Evolutionary conservation across 2,113 vertebrate species (phyloP).

Genomic region (Typhlomys cinereus): DNA sequence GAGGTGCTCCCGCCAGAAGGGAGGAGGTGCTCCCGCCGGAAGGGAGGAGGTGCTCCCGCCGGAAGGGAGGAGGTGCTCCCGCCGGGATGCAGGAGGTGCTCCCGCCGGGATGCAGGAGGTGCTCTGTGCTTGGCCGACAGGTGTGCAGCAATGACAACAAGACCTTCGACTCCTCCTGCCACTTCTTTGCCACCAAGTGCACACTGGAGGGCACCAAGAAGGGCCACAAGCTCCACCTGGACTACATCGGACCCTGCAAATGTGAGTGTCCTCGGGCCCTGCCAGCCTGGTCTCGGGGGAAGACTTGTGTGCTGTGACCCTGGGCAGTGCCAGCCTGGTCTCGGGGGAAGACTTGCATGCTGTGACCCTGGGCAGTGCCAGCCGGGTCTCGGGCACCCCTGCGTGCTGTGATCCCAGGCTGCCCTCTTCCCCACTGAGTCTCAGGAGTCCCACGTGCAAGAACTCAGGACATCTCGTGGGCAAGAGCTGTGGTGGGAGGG

Average conservation of each 20-base stretch:
- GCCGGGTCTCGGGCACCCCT: background rate
- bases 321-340: background rate
- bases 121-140: slow-evolving; percentile 78
- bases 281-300: fast-evolving
- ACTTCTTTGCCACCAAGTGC: slow-evolving; percentile 99
- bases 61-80: no score
- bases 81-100: no score
- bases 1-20: background rate
- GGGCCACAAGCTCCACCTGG: slow-evolving; percentile 98
- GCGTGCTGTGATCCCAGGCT: background rate
- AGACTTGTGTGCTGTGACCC: slow-evolving; percentile 54
- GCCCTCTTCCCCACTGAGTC: background rate
- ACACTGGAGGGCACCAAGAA: slow-evolving; percentile 99
- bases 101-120: no score
- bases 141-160: slow-evolving; percentile 98
- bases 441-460: background rate
- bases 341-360: no score
- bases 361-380: slow-evolving; percentile 18
- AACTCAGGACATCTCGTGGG: background rate
- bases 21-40: no score
- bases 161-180: slow-evolving; percentile 97
- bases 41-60: no score
- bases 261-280: slow-evolving; percentile 84
- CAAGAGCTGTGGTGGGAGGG: background rate
- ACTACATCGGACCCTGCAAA: slow-evolving; percentile 99